Evolutionary conservation across 2,888 invertebrate genomes (phyloP).

Genomic region (Melanostoma mellinum): DNA sequence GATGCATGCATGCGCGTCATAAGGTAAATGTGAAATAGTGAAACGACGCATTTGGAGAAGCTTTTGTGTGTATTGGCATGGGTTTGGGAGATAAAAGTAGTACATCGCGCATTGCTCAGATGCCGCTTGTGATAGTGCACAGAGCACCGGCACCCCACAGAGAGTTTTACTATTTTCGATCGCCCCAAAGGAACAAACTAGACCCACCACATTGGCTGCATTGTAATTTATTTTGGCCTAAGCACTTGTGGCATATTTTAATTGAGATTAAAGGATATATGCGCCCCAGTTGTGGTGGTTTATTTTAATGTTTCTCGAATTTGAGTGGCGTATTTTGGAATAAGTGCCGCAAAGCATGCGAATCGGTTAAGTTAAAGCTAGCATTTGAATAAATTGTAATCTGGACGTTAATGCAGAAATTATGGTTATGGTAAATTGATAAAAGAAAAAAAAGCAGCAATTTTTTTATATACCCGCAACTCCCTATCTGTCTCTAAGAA

Average conservation of each 20-base stretch:
- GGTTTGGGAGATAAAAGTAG: slow-evolving; percentile 59
- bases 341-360: slow-evolving; percentile 61
- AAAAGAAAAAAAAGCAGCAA: no score
- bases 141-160: slow-evolving; percentile 57
- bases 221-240: slow-evolving; percentile 67
- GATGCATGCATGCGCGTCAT: slow-evolving; percentile 66
- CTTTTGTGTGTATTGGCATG: slow-evolving; percentile 49
- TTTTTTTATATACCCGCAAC: no score
- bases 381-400: slow-evolving; percentile 66
- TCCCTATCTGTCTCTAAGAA: no score
- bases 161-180: slow-evolving; percentile 62
- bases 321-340: slow-evolving; percentile 32
- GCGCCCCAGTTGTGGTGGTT: slow-evolving; percentile 34
- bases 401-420: slow-evolving; percentile 50
- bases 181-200: slow-evolving; percentile 36
- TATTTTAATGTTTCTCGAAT: slow-evolving; percentile 48
- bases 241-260: slow-evolving; percentile 72
- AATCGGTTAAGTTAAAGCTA: slow-evolving; percentile 56
- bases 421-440: slow-evolving; percentile 35
- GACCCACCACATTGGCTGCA: slow-evolving; percentile 66
- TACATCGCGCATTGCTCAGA: slow-evolving; percentile 53
- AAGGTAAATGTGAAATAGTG: slow-evolving; percentile 70
- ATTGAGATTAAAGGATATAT: slow-evolving; percentile 70
- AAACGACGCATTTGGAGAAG: slow-evolving; percentile 67
- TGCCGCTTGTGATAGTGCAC: slow-evolving; percentile 61